Evolutionary conservation across 2,888 invertebrate species (phyloP), one percentile per base, ranked within the genome.

Genomic region (Cyrtodaria siliqua): DNA sequence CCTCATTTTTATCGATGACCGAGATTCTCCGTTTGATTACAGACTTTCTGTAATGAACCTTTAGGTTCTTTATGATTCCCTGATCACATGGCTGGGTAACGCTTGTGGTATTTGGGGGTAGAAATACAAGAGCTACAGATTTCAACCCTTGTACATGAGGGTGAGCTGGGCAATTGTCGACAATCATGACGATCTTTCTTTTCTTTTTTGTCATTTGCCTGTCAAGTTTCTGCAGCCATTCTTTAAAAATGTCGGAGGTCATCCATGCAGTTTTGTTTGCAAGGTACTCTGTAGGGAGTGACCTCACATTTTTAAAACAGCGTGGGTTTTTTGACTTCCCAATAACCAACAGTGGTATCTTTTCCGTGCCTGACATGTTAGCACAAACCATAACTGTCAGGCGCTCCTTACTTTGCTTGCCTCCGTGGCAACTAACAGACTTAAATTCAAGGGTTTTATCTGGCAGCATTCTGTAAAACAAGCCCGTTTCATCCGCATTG

Each of bases 201-300:
- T 40, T 3, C 8, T 53, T 16, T 8, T 9, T n/a, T 26, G 38
- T 23, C 40, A 38, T 53, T 29, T 53, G 9, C 1, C 8, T 23
- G 24, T 63, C 63, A 12, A 86, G 24, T 33, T 78, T 71, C 14
- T 57, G 26, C 1, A 85, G 14, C 83, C 79, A 87, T 18, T 70
- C 74, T n/a, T 44, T 64, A 50, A 87, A 84, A 0, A 87, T 26
- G 8, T 66, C 47, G 3, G 59, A 52, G 6, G 67, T 78, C 77
- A 85, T 85, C 84, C 85, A 86, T 0, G 80, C 83, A 47, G 82
- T 84, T 33, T 55, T 73, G 63, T 77, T 83, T 0, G 72, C 52
- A 14, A 40, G 56, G 18, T 76, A 85, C n/a, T 29, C n/a, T 2
- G 53, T 60, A 16, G 79, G 84, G 1, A 82, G 71, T 3, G 57